These are phyloP conservation scores for Patella caerulea DNA, from an alignment of 2,888 invertebrate species.

Conservation along the genomic window DNA sequence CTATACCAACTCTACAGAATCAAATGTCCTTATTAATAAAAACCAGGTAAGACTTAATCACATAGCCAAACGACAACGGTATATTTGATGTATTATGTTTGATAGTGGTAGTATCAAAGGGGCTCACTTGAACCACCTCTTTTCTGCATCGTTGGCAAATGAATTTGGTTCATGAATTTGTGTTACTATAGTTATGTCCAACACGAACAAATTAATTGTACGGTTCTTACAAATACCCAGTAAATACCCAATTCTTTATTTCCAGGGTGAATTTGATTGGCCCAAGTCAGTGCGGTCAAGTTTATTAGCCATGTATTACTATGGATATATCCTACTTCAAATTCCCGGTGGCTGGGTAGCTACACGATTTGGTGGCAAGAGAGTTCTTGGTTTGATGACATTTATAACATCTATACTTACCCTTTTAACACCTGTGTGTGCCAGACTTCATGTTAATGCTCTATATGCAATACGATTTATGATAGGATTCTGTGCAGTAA, in stretches of 20 bases:
- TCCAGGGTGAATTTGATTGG: constrained; percentile 12
- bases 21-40: too few relatives aligned
- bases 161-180: too few relatives aligned
- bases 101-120: too few relatives aligned
- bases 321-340: constrained; percentile 15
- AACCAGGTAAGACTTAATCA: too few relatives aligned
- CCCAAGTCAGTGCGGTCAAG: background rate
- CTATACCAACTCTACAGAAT: too few relatives aligned
- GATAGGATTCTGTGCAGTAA: background rate
- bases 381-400: background rate
- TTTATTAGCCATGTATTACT: constrained; percentile 16
- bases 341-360: constrained; percentile 18
- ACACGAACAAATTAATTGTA: too few relatives aligned
- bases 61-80: too few relatives aligned
- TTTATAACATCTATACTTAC: background rate
- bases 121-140: too few relatives aligned
- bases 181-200: too few relatives aligned
- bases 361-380: constrained; percentile 16
- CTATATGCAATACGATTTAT: background rate
- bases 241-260: background rate
- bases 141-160: too few relatives aligned
- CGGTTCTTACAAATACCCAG: too few relatives aligned
- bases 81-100: too few relatives aligned
- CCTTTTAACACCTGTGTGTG: constrained; percentile 15
- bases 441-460: constrained; percentile 6